A percentile compares a stretch with the other conserved stretches of the same genome.
Evolutionary conservation across 2,113 vertebrate genomes (phyloP).

Genomic region (Odontesthes bonariensis): DNA sequence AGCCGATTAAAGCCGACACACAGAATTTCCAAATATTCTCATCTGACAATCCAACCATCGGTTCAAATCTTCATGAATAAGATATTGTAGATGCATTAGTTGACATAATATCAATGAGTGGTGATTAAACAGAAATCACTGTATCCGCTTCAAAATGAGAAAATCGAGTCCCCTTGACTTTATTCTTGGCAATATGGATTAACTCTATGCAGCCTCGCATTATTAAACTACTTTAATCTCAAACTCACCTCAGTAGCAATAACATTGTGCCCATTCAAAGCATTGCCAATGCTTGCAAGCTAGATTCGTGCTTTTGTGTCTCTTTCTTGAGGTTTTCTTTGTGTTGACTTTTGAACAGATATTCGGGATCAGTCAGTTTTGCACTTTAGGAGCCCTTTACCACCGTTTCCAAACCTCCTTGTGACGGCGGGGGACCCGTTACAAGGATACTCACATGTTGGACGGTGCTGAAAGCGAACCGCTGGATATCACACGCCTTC

Average conservation of each 20-base stretch:
- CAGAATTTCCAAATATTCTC: background rate
- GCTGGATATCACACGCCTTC: conserved; percentile 10
- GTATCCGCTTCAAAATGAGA: too few relatives aligned
- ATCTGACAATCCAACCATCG: background rate
- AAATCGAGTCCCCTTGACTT: background rate
- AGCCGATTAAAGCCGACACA: background rate
- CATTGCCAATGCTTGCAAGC: too few relatives aligned
- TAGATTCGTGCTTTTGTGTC: too few relatives aligned
- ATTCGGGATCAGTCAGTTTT: background rate
- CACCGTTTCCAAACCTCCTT: conserved; percentile 42
- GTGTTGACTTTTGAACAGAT: background rate
- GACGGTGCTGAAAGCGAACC: conserved; percentile 1
- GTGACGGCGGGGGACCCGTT: conserved; percentile 36
- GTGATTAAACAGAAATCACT: background rate
- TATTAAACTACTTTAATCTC: background rate
- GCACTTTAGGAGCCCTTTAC: conserved; percentile 8
- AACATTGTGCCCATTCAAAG: too few relatives aligned
- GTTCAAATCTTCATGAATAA: background rate
- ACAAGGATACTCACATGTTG: conserved; percentile 40
- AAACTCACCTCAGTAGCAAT: background rate
- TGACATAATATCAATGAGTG: background rate
- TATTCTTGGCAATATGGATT: background rate
- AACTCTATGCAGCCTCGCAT: background rate
- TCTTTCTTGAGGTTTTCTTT: background rate
- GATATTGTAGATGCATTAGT: background rate